These are phyloP conservation scores for Drosophila tanythrix DNA, from an alignment of 2,888 invertebrate species.

Conservation along the genomic window DNA sequence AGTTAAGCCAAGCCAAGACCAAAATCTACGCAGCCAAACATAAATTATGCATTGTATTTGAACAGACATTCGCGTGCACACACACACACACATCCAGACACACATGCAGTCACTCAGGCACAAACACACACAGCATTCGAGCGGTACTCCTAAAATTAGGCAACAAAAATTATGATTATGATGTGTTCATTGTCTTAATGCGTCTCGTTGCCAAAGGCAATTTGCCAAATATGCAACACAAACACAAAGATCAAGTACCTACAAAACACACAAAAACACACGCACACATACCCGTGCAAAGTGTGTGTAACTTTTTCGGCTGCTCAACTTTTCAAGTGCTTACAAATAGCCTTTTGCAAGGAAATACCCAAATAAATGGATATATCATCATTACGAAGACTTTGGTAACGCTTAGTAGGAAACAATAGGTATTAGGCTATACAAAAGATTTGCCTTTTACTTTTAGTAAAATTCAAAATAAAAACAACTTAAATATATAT, in stretches of 20 bases:
- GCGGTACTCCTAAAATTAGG: conserved; percentile 65
- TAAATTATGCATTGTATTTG: conserved; percentile 42
- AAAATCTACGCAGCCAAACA: conserved; percentile 3
- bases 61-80: conserved; percentile 10
- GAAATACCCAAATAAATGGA: neutral
- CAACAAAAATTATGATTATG: conserved; percentile 77
- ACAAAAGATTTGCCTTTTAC: neutral
- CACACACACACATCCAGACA: neutral
- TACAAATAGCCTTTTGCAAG: conserved; percentile 61
- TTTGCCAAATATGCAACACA: conserved; percentile 51
- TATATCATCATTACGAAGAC: neutral
- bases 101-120: neutral
- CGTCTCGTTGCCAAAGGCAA: conserved; percentile 48
- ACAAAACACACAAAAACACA: conserved; percentile 13
- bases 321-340: conserved; percentile 61
- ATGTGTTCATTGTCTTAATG: conserved; percentile 81
- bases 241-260: conserved; percentile 42
- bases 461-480: neutral
- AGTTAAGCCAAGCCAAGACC: conserved; percentile 1
- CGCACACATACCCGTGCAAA: conserved; percentile 6
- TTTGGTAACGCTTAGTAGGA: neutral
- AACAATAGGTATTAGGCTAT: neutral
- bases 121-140: neutral
- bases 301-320: conserved; percentile 31
- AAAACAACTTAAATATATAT: neutral